Evolutionary conservation across 2,888 invertebrate species (phyloP).

Genomic region (Drosophila kanekoi): DNA sequence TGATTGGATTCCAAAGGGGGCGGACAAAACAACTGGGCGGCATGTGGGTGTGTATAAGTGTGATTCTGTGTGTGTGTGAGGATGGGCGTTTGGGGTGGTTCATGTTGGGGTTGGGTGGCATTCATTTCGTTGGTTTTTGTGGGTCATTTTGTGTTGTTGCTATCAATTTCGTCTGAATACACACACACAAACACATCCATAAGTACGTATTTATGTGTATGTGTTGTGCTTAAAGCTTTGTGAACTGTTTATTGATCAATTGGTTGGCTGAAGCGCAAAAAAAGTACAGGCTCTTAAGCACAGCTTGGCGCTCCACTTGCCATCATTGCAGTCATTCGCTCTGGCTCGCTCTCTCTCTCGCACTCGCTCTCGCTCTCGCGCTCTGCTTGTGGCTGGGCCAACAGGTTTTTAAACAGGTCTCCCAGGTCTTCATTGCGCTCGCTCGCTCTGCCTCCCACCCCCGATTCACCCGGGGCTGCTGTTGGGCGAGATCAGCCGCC

Average conservation of each 20-base stretch:
- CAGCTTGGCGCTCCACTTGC: conserved; percentile 66
- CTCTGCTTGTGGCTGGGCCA: conserved; percentile 43
- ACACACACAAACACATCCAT: background rate
- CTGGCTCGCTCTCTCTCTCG: conserved; percentile 14
- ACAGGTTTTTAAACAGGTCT: conserved; percentile 79
- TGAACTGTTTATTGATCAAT: conserved; percentile 61
- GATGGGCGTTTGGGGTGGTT: conserved; percentile 3
- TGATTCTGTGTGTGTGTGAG: conserved; percentile 3
- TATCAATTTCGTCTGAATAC: conserved; percentile 51
- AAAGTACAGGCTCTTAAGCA: conserved; percentile 74
- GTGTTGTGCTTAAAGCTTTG: conserved; percentile 29
- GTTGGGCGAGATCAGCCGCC: conserved; percentile 74
- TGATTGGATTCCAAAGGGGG: conserved; percentile 77
- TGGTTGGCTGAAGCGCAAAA: conserved; percentile 28
- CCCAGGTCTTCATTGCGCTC: conserved; percentile 47
- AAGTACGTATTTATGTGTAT: conserved; percentile 2
- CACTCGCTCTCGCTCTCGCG: conserved; percentile 25
- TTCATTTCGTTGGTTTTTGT: conserved; percentile 66
- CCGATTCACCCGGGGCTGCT: conserved; percentile 40
- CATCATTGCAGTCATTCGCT: conserved; percentile 40
- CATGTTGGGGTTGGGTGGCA: conserved; percentile 24
- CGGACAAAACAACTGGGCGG: conserved; percentile 21
- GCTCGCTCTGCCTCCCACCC: conserved; percentile 1
- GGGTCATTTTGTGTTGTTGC: conserved; percentile 72
- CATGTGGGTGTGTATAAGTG: conserved; percentile 3